Evolutionary conservation across 2,113 vertebrate species (phyloP).

Genomic region (Ameiurus melas): DNA sequence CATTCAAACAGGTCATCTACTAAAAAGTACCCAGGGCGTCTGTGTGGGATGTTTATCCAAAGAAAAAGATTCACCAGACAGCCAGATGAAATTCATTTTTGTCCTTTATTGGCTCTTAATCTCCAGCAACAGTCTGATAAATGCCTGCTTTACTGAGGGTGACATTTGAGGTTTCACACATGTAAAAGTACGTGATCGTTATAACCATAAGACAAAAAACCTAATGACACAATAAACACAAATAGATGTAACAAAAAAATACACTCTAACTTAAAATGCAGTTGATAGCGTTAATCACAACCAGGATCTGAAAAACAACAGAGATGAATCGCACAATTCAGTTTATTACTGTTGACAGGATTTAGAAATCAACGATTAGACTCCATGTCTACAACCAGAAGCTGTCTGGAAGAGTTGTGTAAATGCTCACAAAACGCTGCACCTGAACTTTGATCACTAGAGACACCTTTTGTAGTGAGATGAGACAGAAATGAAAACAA

Average conservation of each 20-base stretch:
- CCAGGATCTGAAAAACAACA: neutral
- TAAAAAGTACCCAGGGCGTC: neutral
- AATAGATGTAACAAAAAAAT: neutral
- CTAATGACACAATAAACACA: neutral
- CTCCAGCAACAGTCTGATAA: neutral
- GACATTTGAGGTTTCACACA: neutral
- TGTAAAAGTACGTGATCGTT: neutral
- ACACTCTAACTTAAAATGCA: neutral
- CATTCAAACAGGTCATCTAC: conserved; percentile 5
- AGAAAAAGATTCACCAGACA: neutral
- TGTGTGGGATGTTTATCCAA: neutral
- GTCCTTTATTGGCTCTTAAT: neutral
- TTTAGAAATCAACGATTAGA: too few relatives aligned
- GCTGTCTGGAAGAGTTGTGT: neutral
- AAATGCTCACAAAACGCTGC: neutral
- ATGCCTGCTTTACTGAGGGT: neutral
- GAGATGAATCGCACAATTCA: neutral
- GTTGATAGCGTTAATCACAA: neutral
- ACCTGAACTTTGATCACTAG: neutral
- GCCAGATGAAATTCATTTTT: neutral
- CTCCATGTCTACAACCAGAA: too few relatives aligned
- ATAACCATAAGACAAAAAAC: neutral
- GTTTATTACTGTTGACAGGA: neutral
- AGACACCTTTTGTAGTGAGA: neutral
- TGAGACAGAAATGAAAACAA: neutral